Base-by-base conservation (phyloP, 2,113 vertebrate species). In the Carassius carassius region DNA sequence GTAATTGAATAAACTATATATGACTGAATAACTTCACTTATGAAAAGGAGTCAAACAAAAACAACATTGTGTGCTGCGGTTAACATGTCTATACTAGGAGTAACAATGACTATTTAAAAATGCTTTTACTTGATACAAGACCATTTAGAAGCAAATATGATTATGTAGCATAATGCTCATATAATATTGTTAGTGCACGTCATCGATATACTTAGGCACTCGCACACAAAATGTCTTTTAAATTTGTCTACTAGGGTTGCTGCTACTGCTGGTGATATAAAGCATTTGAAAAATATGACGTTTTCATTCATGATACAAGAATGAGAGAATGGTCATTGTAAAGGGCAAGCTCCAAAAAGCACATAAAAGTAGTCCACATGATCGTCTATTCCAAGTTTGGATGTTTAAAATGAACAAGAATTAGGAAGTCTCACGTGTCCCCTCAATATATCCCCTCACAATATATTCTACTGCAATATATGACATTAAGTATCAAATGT, bases 1-100 rank as follows among this genome's bases (percentile, higher is more conserved):
- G 32, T 23, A 58, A 37, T n/a, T 29, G 16, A 85, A 73, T 72
- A 85, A 73, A 37, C 81, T 58, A 69, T 41, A 82, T 41, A 25
- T 56, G 51, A 67, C n/a, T 72, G 44, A 82, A 82, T 72, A 29
- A 67, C 44, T 25, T 32, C 14, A 29, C 21, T 32, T 21, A 81
- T 81, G 78, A 67, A 81, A 67, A 10, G 10, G 41, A 51, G 41
- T 49, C 14, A 47, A 67, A 65, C 32, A 54, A 79, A 54, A 78
- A 85, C 32, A 56, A 8, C 47, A 16, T 13, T 81, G 37, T 32
- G 37, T 32, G 5, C 1, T 81, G 23, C 3, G 62, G 44, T 51
- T 67, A 63, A 47, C 41, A 51, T 75, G 73, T 4, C 13, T 29
- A 23, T 21, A 65, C 62, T 65, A 65, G 13, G 13, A 19, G 14